Evolutionary conservation across 37 sponge, comb jelly and placozoan genomes (phyloP).

Genomic region (Aphrocallistes beatrix): DNA sequence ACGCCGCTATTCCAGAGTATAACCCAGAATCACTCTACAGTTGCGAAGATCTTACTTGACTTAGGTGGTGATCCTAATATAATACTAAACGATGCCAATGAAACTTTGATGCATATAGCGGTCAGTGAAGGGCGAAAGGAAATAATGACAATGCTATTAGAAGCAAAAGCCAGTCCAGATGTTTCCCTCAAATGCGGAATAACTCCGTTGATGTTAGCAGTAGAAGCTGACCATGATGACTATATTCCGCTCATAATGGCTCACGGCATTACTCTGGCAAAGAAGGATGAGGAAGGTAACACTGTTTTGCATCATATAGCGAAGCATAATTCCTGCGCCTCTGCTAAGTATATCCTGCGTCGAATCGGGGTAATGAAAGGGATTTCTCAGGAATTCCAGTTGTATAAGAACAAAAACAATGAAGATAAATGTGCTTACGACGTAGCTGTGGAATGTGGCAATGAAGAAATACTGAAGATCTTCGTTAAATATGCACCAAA

Average conservation of each 20-base stretch:
- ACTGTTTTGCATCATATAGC: not conserved
- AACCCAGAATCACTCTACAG: not conserved
- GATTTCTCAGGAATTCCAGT: not conserved
- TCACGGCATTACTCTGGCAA: not conserved
- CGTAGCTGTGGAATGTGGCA: not conserved
- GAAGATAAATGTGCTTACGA: not conserved
- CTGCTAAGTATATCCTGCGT: not conserved
- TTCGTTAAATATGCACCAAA: not conserved
- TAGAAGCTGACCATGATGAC: not conserved
- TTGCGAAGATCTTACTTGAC: not conserved
- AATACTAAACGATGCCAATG: not conserved
- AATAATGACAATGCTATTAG: not conserved
- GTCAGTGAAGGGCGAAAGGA: not conserved
- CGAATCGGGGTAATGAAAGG: not conserved
- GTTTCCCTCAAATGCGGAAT: not conserved
- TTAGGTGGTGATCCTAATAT: slow-evolving; percentile 9
- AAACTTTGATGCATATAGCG: not conserved
- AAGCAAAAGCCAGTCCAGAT: not conserved
- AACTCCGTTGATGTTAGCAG: slow-evolving; percentile 1
- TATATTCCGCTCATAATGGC: slow-evolving; percentile 15
- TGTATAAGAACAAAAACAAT: not conserved
- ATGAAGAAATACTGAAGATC: not conserved
- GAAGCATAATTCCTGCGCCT: not conserved
- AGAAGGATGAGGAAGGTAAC: not conserved
- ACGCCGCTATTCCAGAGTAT: not conserved